Conservation (phyloP, 2,888 invertebrate species). For the Philonicus albiceps region DNA sequence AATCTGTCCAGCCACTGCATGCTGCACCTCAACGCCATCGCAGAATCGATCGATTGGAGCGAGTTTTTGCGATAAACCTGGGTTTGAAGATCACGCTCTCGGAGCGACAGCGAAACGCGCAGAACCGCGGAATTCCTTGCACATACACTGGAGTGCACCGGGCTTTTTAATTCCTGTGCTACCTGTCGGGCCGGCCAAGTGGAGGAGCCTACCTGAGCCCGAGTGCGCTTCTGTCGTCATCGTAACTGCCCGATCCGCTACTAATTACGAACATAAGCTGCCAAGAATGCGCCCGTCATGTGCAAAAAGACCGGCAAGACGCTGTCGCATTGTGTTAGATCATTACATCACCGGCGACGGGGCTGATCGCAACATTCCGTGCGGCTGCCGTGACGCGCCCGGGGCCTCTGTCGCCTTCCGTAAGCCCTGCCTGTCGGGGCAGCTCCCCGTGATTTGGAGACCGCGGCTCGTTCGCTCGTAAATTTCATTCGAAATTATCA, state of each 20-base stretch:
- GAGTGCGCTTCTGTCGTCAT: not conserved
- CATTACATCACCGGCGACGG: not conserved
- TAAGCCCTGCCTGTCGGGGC: constrained; percentile 3
- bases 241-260: not conserved
- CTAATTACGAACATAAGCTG: constrained; percentile 1
- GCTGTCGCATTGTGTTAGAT: not conserved
- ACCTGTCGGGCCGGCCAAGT: not conserved
- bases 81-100: not conserved
- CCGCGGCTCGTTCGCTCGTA: not conserved
- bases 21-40: not conserved
- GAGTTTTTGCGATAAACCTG: not conserved
- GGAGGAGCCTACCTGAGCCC: not conserved
- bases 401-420: constrained; percentile 1
- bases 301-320: not conserved
- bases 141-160: not conserved
- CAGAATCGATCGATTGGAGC: not conserved
- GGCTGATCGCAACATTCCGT: constrained; percentile 17
- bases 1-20: not conserved
- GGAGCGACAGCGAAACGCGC: not conserved
- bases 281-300: not conserved
- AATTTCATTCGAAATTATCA: constrained; percentile 9
- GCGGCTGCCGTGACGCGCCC: not conserved
- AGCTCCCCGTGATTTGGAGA: constrained; percentile 1
- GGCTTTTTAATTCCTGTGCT: not conserved
- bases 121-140: not conserved